phyloP scores from a whole-genome alignment of 2,888 invertebrate species.

The Julus scandinavius region DNA sequence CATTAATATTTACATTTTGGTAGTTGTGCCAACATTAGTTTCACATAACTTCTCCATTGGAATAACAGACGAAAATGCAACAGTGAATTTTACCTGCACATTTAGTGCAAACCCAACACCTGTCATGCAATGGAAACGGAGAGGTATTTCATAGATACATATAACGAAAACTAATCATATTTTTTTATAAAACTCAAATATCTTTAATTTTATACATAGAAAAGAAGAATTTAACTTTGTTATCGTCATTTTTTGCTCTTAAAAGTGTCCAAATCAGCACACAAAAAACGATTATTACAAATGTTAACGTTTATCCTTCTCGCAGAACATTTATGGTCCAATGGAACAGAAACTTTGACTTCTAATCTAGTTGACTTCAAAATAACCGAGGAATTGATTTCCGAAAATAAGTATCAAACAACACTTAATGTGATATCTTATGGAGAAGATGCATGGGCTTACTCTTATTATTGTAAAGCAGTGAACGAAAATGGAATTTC shows the following conservation, averaged over 20 bases:
- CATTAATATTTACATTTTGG: background rate
- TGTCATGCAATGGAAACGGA: background rate
- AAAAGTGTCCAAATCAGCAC: background rate
- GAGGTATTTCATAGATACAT: background rate
- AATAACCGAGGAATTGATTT: background rate
- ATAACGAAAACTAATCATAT: too few relatives aligned
- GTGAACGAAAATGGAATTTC: background rate
- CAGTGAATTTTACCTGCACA: background rate
- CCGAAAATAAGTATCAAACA: background rate
- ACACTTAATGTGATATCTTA: background rate
- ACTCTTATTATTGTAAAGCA: constrained; percentile 23
- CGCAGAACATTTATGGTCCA: background rate
- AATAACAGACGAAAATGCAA: background rate
- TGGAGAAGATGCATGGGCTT: background rate
- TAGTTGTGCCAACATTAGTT: background rate
- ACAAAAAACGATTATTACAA: too few relatives aligned
- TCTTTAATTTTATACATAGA: too few relatives aligned
- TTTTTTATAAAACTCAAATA: too few relatives aligned
- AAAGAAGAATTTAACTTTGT: too few relatives aligned
- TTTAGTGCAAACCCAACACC: background rate
- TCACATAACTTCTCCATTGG: background rate
- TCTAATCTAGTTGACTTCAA: background rate
- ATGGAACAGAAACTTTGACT: background rate
- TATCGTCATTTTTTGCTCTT: too few relatives aligned
- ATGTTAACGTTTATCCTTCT: background rate